These are phyloP conservation scores for Poeciliopsis turneri DNA, from an alignment of 2,797 vertebrate genomes.

Conservation along the genomic window DNA sequence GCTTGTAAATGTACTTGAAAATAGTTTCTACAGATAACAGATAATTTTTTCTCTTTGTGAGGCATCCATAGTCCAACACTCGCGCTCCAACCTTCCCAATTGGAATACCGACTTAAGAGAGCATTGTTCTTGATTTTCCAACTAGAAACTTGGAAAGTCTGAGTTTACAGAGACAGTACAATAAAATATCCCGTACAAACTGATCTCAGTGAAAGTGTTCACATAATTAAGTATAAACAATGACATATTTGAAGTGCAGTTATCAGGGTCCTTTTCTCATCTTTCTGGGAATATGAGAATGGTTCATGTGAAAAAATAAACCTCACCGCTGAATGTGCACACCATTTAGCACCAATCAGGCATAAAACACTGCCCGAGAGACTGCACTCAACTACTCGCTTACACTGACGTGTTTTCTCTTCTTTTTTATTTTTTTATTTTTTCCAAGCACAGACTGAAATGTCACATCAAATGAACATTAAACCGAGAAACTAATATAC, in stretches of 20 bases:
- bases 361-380: conserved; percentile 66
- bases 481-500: conserved; percentile 6
- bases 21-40: not conserved
- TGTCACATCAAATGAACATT: conserved; percentile 53
- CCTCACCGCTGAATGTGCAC: conserved; percentile 49
- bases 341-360: conserved; percentile 71
- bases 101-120: not conserved
- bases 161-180: not conserved
- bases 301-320: conserved; percentile 57
- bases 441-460: conserved; percentile 19
- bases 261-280: conserved; percentile 36
- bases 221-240: not conserved
- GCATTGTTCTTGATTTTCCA: not conserved
- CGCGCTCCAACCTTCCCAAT: not conserved
- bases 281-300: conserved; percentile 33
- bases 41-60: not conserved
- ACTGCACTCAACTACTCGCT: conserved; percentile 46
- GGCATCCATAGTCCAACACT: not conserved
- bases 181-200: not conserved
- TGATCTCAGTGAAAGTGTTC: not conserved
- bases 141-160: not conserved
- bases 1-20: not conserved
- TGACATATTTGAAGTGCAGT: conserved; percentile 20
- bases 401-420: conserved; percentile 25
- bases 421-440: not conserved